Conservation (phyloP, 2,797 vertebrate genomes). For the Diplodus puntazzo region DNA sequence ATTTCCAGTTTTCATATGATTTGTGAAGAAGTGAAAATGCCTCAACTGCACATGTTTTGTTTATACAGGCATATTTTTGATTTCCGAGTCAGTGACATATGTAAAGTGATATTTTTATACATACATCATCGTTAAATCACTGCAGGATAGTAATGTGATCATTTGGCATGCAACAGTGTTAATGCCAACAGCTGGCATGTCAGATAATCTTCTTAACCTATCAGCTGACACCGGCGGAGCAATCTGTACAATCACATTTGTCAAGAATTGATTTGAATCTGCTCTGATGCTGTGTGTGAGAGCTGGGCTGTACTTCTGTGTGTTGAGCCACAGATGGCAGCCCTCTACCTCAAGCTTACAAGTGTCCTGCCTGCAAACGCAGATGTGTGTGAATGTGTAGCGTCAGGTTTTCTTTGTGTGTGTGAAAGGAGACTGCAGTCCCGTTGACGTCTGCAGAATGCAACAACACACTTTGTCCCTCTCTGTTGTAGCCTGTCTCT, state of each 20-base stretch:
- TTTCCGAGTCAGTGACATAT: not conserved
- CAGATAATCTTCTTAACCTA: conserved; percentile 51
- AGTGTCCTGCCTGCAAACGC: conserved; percentile 50
- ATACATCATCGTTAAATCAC: not conserved
- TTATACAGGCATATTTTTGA: not conserved
- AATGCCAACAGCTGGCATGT: conserved; percentile 51
- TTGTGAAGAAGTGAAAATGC: not conserved
- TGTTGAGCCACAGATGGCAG: conserved; percentile 79
- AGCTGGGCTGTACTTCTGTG: conserved; percentile 66
- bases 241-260: conserved; percentile 46
- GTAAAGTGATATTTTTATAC: conserved; percentile 13
- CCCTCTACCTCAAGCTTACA: conserved; percentile 66
- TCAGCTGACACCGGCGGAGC: conserved; percentile 23
- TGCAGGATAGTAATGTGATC: conserved; percentile 15
- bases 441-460: conserved; percentile 64
- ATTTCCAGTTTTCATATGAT: not conserved
- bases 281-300: not conserved
- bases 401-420: conserved; percentile 57
- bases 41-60: not conserved
- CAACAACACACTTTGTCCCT: conserved; percentile 27
- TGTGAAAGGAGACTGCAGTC: conserved; percentile 47
- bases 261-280: conserved; percentile 39
- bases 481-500: conserved; percentile 2
- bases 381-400: conserved; percentile 51
- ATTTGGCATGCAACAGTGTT: conserved; percentile 28